Conservation (phyloP, 2,113 vertebrate species). For the Lophochroa leadbeateri region DNA sequence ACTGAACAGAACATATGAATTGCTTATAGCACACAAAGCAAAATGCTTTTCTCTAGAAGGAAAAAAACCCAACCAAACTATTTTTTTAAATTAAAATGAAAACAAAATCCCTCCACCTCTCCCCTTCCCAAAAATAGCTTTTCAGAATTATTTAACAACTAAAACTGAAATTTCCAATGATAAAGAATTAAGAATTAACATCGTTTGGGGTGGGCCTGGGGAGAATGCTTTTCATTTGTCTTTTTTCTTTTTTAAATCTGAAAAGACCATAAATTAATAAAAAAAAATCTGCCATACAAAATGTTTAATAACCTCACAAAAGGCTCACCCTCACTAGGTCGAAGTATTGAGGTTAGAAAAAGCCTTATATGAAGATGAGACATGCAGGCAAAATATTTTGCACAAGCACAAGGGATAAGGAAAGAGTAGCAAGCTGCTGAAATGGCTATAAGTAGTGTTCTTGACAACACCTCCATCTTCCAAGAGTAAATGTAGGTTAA, state of each 20-base stretch:
- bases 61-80: not conserved
- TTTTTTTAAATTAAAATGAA: not conserved
- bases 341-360: not conserved
- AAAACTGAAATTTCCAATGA: not conserved
- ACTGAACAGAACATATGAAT: not conserved
- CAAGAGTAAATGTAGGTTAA: not conserved
- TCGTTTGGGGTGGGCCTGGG: not conserved
- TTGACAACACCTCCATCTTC: not conserved
- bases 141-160: not conserved
- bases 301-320: not conserved
- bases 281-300: not conserved
- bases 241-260: not conserved
- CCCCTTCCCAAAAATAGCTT: rapidly evolving
- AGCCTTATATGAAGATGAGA: not conserved
- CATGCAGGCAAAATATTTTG: not conserved
- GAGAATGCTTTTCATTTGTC: not conserved
- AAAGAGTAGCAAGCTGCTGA: not conserved
- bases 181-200: not conserved
- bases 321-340: not conserved
- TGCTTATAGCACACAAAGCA: not conserved
- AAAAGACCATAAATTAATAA: not conserved
- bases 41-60: not conserved
- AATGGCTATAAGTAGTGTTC: not conserved
- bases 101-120: not conserved
- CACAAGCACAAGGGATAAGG: not conserved